Percentiles rank a stretch among this genome's conserved stretches.
Evolutionary conservation across 2,113 vertebrate species (phyloP).

Genomic region (Naja naja): DNA sequence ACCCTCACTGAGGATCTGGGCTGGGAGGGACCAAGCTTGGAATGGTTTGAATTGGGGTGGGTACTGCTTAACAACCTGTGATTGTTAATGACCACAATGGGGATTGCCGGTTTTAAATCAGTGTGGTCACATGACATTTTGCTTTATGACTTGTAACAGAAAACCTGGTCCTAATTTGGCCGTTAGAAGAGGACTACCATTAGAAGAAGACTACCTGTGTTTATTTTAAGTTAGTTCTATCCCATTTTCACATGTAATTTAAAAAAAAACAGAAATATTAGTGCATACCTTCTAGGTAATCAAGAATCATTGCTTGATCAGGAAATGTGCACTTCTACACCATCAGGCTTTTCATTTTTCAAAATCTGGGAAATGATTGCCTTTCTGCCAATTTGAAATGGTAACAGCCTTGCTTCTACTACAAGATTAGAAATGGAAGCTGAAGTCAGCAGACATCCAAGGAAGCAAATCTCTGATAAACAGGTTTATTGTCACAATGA

Average conservation of each 20-base stretch:
- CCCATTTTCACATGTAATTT: background rate
- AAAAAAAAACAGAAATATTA: background rate
- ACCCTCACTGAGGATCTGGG: too few relatives aligned
- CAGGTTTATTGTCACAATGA: background rate
- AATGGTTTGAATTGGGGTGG: too few relatives aligned
- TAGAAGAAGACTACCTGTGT: background rate
- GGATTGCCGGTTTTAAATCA: too few relatives aligned
- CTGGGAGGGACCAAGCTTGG: too few relatives aligned
- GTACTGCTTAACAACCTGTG: too few relatives aligned
- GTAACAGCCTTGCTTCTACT: background rate
- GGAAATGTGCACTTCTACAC: background rate
- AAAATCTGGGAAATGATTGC: background rate
- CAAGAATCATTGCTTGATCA: background rate
- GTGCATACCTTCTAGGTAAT: background rate
- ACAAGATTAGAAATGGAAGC: background rate
- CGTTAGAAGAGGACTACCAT: background rate
- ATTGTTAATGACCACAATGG: too few relatives aligned
- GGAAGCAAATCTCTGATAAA: background rate
- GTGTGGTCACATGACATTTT: too few relatives aligned
- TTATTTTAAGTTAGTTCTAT: background rate
- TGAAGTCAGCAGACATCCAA: background rate
- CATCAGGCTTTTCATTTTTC: background rate
- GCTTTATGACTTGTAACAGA: too few relatives aligned
- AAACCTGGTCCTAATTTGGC: background rate
- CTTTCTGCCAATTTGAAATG: background rate